Conservation (phyloP, 2,888 invertebrate genomes). For the Andrena flavipes region DNA sequence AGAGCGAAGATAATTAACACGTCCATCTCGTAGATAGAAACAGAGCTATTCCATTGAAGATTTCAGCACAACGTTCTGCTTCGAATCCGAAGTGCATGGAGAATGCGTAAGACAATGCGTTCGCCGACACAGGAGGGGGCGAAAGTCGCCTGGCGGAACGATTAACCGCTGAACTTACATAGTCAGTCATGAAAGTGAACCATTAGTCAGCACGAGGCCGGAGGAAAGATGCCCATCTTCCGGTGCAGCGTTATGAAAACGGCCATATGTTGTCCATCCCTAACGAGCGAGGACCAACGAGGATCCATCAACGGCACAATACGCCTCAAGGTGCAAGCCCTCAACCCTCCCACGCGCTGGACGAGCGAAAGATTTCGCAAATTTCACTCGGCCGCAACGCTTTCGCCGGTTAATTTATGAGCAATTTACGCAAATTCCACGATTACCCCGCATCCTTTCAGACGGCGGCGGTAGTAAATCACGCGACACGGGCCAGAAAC, state of each 20-base stretch:
- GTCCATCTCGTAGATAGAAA: too few species aligned
- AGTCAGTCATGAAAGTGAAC: slow-evolving; percentile 11
- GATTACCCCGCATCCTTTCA: slow-evolving; percentile 43
- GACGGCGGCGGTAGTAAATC: slow-evolving; percentile 65
- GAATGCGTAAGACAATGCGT: background rate
- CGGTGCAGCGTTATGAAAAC: slow-evolving; percentile 24
- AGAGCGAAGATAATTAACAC: background rate
- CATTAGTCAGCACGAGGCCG: slow-evolving; percentile 42
- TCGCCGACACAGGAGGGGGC: background rate
- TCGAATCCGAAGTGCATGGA: background rate
- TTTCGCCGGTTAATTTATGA: slow-evolving; percentile 75
- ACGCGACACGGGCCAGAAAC: slow-evolving; percentile 64
- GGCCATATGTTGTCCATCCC: slow-evolving; percentile 57
- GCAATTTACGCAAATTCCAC: slow-evolving; percentile 77
- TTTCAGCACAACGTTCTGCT: too few species aligned
- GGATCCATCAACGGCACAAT: slow-evolving; percentile 24
- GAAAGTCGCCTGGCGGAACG: background rate
- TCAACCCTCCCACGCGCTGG: background rate
- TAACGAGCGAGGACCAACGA: slow-evolving; percentile 31
- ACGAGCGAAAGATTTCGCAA: slow-evolving; percentile 62
- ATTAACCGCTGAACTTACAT: slow-evolving; percentile 19
- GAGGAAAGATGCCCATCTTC: slow-evolving; percentile 38
- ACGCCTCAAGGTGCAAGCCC: slow-evolving; percentile 5
- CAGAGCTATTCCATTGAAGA: too few species aligned
- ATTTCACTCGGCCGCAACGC: slow-evolving; percentile 67